Base-by-base conservation (phyloP, 1,140 invertebrate species). In the Uloborus diversus region DNA sequence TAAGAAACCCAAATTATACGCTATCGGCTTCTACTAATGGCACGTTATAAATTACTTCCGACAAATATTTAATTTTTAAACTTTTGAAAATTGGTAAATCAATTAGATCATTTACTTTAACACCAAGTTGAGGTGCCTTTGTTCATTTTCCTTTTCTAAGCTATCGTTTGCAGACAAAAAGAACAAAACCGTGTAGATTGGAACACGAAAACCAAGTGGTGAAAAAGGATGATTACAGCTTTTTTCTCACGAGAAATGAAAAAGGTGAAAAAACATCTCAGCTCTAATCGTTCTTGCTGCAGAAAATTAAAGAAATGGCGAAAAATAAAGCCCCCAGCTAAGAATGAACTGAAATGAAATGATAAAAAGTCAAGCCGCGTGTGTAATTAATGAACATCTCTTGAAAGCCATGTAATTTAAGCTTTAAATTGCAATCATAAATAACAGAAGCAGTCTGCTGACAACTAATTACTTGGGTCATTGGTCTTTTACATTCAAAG, bases 341-440 rank as follows among this genome's bases (percentile, higher is more conserved):
- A n/a, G n/a, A n/a, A n/a, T n/a, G n/a, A 62, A 62, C 53, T 64
- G 37, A 61, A 64, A 73, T 35, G 27, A 57, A 59, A 75, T 75
- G 71, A 75, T n/a, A n/a, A 75, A 75, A 75, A 75, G 71, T 64
- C 71, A 51, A 53, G 37, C n/a, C 25, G 71, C n/a, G n/a, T 75
- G 14, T 33, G 37, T 75, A 75, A 75, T 75, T 75, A 75, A 75
- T 75, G 71, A 42, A 30, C 1, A 51, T 57, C 23, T 64, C 71
- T 64, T 51, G 71, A 75, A 75, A 64, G 71, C 57, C 57, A 64
- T 75, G 71, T 75, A 75, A 75, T 75, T 75, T 75, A 75, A 75
- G 71, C 71, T 75, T 75, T 75, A 75, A 75, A 75, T 75, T 75
- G 56, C 71, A 75, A 75, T 75, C 71, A 75, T 75, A 75, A 75